These are phyloP conservation scores for Pteromalus puparum DNA, from an alignment of 1,140 invertebrate genomes.

Conservation along the genomic window DNA sequence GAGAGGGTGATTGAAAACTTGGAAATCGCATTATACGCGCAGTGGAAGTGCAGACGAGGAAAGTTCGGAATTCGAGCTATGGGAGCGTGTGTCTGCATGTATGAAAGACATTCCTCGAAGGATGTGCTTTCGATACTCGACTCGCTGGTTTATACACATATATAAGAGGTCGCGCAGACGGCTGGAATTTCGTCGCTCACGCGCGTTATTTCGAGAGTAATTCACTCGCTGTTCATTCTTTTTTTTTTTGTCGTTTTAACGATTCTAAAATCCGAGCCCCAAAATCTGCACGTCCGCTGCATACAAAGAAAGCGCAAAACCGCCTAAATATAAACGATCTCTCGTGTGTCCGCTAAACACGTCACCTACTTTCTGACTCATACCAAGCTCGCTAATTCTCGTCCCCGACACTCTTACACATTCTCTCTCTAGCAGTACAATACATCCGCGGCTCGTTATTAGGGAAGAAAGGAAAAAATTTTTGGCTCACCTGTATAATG, in stretches of 20 bases:
- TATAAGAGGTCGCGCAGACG: neutral
- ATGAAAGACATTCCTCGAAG: neutral
- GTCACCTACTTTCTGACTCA: neutral
- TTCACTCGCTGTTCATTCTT: too few species aligned
- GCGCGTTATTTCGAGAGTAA: too few species aligned
- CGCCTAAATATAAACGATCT: neutral
- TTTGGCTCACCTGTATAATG: constrained; percentile 87
- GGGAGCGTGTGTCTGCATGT: neutral
- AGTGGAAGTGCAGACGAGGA: neutral
- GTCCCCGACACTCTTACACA: too few species aligned
- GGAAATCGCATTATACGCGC: neutral
- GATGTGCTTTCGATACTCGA: neutral
- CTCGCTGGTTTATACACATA: neutral
- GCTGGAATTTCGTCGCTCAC: neutral
- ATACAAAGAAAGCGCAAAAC: too few species aligned
- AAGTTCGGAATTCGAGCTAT: neutral
- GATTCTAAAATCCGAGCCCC: neutral
- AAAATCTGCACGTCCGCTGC: neutral
- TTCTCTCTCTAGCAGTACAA: neutral
- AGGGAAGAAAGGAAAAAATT: neutral
- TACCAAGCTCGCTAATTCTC: neutral
- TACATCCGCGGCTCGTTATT: neutral
- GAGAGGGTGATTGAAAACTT: neutral
- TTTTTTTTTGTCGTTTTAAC: too few species aligned
- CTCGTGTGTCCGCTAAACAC: neutral